Conservation (phyloP, 2,888 invertebrate species). For the Mimumesa dahlbomi region DNA sequence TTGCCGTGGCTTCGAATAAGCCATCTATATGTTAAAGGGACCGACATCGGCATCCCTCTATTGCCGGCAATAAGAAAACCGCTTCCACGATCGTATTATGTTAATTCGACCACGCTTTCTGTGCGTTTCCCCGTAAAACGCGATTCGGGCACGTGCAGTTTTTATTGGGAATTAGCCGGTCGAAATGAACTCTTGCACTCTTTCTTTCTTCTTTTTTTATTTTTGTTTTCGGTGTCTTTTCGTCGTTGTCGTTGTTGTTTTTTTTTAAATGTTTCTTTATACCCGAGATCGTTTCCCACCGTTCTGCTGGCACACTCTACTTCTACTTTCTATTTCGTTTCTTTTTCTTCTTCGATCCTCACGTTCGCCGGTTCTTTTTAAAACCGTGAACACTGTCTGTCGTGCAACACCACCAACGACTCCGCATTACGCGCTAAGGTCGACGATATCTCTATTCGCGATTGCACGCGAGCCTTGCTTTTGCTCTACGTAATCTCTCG, state of each 20-base stretch:
- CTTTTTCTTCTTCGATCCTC: constrained; percentile 18
- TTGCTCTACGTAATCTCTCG: constrained; percentile 5
- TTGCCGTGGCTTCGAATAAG: constrained; percentile 37
- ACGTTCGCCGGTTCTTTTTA: too few relatives aligned
- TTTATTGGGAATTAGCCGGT: constrained; percentile 37
- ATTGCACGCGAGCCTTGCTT: constrained; percentile 57
- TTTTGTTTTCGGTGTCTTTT: background rate
- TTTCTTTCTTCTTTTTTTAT: background rate
- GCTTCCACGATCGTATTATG: constrained; percentile 47
- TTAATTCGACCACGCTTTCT: constrained; percentile 42
- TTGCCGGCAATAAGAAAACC: constrained; percentile 52
- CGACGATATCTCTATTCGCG: constrained; percentile 57
- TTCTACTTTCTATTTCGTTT: constrained; percentile 10
- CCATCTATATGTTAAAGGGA: constrained; percentile 47
- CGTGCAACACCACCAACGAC: constrained; percentile 23
- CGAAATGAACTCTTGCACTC: constrained; percentile 7
- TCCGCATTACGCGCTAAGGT: constrained; percentile 40
- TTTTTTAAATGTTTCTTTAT: background rate
- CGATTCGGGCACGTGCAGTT: constrained; percentile 23
- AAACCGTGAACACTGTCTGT: constrained; percentile 18
- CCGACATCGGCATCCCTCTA: constrained; percentile 31
- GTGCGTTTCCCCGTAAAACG: constrained; percentile 13
- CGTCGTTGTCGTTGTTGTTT: background rate
- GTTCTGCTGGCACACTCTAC: background rate
- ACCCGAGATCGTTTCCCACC: background rate